Conservation (phyloP, 2,888 invertebrate genomes). For the Pyrrhosoma nymphula region DNA sequence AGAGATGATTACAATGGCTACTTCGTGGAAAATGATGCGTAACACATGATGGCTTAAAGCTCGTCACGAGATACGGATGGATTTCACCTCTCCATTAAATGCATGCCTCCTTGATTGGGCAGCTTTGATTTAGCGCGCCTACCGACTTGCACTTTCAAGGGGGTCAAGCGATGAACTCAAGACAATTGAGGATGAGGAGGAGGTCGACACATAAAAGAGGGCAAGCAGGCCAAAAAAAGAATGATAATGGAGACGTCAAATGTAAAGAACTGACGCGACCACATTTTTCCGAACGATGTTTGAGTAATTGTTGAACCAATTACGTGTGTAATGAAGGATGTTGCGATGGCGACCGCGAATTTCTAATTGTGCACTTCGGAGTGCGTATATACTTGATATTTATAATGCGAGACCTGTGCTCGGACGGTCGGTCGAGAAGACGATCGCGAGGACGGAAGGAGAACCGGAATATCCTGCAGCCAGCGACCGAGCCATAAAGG, state of each 20-base stretch:
- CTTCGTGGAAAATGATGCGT: too few relatives aligned
- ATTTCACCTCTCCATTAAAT: too few relatives aligned
- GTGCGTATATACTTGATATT: neutral
- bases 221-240: neutral
- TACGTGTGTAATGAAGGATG: neutral
- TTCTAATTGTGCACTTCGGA: neutral
- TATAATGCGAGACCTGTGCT: conserved; percentile 16
- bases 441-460: neutral
- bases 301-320: conserved; percentile 13
- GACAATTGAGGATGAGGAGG: neutral
- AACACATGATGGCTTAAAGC: too few relatives aligned
- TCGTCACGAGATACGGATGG: too few relatives aligned
- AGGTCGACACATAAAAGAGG: neutral
- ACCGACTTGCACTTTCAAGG: neutral
- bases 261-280: neutral
- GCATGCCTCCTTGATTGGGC: too few relatives aligned
- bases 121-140: neutral
- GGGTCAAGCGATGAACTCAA: neutral
- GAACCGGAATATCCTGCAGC: conserved; percentile 20
- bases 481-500: neutral
- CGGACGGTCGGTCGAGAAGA: neutral
- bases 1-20: too few relatives aligned
- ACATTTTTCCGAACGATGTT: neutral
- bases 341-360: neutral
- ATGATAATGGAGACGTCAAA: neutral